phyloP scores from a whole-genome alignment of 2,113 vertebrate species.

The Mobula hypostoma region DNA sequence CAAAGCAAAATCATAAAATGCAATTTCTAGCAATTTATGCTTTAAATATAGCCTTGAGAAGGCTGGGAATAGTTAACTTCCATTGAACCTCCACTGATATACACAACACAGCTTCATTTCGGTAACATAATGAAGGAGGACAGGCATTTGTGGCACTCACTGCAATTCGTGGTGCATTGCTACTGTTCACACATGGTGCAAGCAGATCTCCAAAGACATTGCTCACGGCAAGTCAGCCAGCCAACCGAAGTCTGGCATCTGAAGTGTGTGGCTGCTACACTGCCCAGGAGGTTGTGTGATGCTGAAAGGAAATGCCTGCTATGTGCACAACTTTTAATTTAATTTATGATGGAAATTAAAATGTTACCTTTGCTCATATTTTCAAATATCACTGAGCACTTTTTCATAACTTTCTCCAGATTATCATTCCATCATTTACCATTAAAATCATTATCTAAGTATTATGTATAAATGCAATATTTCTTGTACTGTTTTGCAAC shows the following conservation, averaged over 20 bases:
- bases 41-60: neutral
- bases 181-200: neutral
- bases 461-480: neutral
- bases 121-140: neutral
- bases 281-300: neutral
- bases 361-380: neutral
- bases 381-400: neutral
- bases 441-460: neutral
- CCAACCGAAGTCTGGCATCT: neutral
- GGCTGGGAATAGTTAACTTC: neutral
- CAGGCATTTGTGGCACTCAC: neutral
- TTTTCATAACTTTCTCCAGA: neutral
- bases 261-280: neutral
- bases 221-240: neutral
- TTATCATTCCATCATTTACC: neutral
- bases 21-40: neutral
- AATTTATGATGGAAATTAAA: neutral
- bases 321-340: neutral
- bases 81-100: neutral
- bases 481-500: neutral
- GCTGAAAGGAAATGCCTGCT: constrained; percentile 3
- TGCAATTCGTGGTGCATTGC: neutral
- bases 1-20: no score
- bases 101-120: neutral
- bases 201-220: neutral